A percentile compares a stretch with the other conserved stretches of the same genome.
Evolutionary conservation across 2,888 invertebrate genomes (phyloP).

Genomic region (Parnassius apollo): DNA sequence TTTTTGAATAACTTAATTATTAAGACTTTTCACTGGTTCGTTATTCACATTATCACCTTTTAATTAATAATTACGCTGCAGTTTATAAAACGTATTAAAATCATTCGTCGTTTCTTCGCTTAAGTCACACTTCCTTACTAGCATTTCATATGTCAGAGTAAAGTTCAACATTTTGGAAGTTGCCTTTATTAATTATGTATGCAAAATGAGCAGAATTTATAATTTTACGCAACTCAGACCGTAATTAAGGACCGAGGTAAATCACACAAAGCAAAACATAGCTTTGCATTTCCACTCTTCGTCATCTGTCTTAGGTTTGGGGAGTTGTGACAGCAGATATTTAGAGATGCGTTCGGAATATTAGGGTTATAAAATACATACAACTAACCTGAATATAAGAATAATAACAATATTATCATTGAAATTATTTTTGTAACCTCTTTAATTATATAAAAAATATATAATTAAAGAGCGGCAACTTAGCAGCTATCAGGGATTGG

Average conservation of each 20-base stretch:
- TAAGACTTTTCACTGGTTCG: too few species aligned
- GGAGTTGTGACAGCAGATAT: slow-evolving; percentile 17
- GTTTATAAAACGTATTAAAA: slow-evolving; percentile 10
- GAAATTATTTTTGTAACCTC: too few species aligned
- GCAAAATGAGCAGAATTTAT: slow-evolving; percentile 69
- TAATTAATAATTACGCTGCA: too few species aligned
- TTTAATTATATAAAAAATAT: too few species aligned
- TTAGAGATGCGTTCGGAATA: not conserved
- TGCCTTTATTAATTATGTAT: slow-evolving; percentile 24
- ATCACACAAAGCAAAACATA: slow-evolving; percentile 69
- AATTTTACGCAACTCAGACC: slow-evolving; percentile 63
- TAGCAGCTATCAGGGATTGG: too few species aligned
- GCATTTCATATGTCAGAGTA: slow-evolving; percentile 20
- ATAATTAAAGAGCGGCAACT: too few species aligned
- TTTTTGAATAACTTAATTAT: too few species aligned
- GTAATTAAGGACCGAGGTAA: slow-evolving; percentile 77
- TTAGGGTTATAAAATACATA: not conserved
- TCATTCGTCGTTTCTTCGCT: slow-evolving; percentile 5
- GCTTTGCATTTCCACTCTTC: slow-evolving; percentile 71
- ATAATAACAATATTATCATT: too few species aligned
- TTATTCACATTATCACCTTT: too few species aligned
- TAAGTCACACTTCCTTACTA: slow-evolving; percentile 25
- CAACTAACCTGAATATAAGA: too few species aligned
- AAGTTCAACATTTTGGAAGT: slow-evolving; percentile 26
- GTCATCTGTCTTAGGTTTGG: slow-evolving; percentile 65